Evolutionary conservation across 1,140 invertebrate genomes (phyloP).

Genomic region (Tetragnatha versicolor): DNA sequence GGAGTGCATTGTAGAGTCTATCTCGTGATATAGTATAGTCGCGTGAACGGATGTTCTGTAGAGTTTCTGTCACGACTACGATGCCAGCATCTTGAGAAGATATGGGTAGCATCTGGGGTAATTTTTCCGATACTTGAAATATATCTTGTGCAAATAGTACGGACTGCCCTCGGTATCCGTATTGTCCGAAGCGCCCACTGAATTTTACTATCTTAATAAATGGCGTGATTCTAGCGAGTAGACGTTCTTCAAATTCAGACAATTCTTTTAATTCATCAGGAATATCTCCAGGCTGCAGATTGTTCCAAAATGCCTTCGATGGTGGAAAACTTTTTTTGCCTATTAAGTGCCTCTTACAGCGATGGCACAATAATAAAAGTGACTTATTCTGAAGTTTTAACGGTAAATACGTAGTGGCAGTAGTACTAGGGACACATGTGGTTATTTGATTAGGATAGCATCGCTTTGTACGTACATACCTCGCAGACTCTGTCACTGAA

Average conservation of each 20-base stretch:
- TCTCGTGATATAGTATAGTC: conserved; percentile 28
- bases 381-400: neutral
- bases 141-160: conserved; percentile 20
- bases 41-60: conserved; percentile 27
- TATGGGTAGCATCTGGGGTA: neutral
- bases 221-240: conserved; percentile 37
- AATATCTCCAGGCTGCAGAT: conserved; percentile 25
- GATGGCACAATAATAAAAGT: neutral
- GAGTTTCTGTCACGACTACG: conserved; percentile 39
- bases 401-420: neutral
- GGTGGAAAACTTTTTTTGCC: neutral
- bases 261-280: conserved; percentile 5
- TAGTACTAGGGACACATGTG: neutral
- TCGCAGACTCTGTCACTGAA: neutral
- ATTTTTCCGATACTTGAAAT: conserved; percentile 12
- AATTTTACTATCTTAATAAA: conserved; percentile 37
- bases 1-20: conserved; percentile 23
- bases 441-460: conserved; percentile 11
- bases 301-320: conserved; percentile 36
- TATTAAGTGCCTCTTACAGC: conserved; percentile 8
- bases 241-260: conserved; percentile 18
- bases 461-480: neutral
- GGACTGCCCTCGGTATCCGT: conserved; percentile 24
- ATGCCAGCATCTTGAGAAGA: conserved; percentile 12
- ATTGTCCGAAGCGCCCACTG: conserved; percentile 32